A percentile compares a stretch with the other conserved stretches of the same genome.
Evolutionary conservation across 1,140 invertebrate species (phyloP).

Genomic region (Agrilus planipennis): DNA sequence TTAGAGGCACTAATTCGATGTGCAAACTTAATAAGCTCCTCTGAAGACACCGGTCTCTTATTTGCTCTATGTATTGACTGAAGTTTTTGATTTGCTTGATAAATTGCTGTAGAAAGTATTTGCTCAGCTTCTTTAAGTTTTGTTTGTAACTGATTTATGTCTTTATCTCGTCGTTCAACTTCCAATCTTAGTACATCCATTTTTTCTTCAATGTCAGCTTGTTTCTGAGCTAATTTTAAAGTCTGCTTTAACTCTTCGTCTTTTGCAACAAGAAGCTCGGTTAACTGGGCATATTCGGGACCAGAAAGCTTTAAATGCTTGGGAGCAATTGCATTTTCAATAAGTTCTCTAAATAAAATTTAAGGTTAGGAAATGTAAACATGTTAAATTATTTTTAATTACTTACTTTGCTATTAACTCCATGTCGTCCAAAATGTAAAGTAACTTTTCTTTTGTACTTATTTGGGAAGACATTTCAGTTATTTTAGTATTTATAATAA

Average conservation of each 20-base stretch:
- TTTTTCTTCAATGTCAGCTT: conserved; percentile 85
- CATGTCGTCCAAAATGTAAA: conserved; percentile 78
- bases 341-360: conserved; percentile 65
- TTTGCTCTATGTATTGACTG: conserved; percentile 76
- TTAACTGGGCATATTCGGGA: conserved; percentile 69
- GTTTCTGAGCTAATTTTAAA: conserved; percentile 75
- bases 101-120: conserved; percentile 87
- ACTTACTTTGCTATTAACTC: conserved; percentile 82
- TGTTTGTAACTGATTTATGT: conserved; percentile 83
- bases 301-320: conserved; percentile 74
- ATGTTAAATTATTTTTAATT: conserved; percentile 10
- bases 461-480: conserved; percentile 39
- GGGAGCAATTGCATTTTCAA: conserved; percentile 80
- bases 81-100: conserved; percentile 93
- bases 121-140: conserved; percentile 93
- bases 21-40: conserved; percentile 86
- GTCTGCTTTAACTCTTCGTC: conserved; percentile 82
- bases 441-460: conserved; percentile 73
- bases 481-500: not conserved
- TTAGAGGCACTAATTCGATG: conserved; percentile 93
- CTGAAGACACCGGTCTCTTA: conserved; percentile 69
- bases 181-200: conserved; percentile 81
- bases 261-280: conserved; percentile 78
- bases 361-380: conserved; percentile 1
- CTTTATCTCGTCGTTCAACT: conserved; percentile 85